Evolutionary conservation across 2,888 invertebrate genomes (phyloP).

Genomic region (Diaperis boleti): DNA sequence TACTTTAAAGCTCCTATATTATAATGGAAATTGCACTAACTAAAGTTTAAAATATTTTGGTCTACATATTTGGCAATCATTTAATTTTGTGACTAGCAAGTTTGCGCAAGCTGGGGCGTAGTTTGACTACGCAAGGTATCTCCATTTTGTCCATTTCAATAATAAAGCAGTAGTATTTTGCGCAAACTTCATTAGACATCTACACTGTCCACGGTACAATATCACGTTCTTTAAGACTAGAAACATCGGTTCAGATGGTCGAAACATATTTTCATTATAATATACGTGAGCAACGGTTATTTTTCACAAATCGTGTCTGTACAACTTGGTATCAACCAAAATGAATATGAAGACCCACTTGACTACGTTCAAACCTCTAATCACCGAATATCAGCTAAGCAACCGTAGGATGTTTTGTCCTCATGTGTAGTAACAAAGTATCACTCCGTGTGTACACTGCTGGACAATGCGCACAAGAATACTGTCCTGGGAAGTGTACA

Average conservation of each 20-base stretch:
- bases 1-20: slow-evolving; percentile 5
- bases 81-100: not conserved
- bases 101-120: too few relatives aligned
- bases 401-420: slow-evolving; percentile 69
- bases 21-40: slow-evolving; percentile 13
- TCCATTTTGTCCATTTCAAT: not conserved
- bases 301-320: slow-evolving; percentile 14
- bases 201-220: too few relatives aligned
- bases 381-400: slow-evolving; percentile 58
- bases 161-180: too few relatives aligned
- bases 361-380: slow-evolving; percentile 25
- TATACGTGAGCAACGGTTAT: slow-evolving; percentile 13
- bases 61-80: not conserved
- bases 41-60: not conserved
- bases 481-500: slow-evolving; percentile 73
- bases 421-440: slow-evolving; percentile 71
- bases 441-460: slow-evolving; percentile 73
- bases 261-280: slow-evolving; percentile 14
- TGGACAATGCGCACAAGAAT: slow-evolving; percentile 71
- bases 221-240: slow-evolving; percentile 10
- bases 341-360: slow-evolving; percentile 18
- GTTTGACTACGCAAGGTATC: too few relatives aligned
- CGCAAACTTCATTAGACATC: too few relatives aligned
- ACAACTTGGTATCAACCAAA: slow-evolving; percentile 18
- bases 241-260: not conserved